Conservation (phyloP, 2,113 vertebrate species). For the Periophthalmus modestus region DNA sequence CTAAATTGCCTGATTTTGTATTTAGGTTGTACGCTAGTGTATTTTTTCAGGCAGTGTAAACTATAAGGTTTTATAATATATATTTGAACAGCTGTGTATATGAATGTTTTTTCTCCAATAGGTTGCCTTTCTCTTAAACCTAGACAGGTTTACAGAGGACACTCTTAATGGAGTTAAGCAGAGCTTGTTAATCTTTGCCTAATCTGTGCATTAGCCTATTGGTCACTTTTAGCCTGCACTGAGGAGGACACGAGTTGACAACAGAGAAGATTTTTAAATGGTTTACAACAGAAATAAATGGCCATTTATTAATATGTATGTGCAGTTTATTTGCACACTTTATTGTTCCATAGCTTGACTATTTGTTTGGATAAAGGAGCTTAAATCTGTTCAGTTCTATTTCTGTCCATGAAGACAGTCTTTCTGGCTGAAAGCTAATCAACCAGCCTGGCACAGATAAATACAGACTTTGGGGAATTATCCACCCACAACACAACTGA, state of each 20-base stretch:
- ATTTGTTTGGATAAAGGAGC: not conserved
- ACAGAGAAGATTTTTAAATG: not conserved
- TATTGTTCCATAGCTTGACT: not conserved
- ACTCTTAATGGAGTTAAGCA: conserved; percentile 55
- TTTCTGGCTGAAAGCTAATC: conserved; percentile 40
- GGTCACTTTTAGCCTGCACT: conserved; percentile 35
- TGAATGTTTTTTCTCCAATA: not conserved
- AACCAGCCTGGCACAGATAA: conserved; percentile 53
- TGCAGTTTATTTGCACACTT: not conserved
- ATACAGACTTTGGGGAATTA: conserved; percentile 65
- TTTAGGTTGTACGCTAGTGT: too few relatives aligned
- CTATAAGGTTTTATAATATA: not conserved
- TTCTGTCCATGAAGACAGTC: conserved; percentile 51
- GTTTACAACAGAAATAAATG: not conserved
- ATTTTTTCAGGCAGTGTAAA: not conserved
- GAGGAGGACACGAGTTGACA: not conserved
- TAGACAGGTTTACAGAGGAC: conserved; percentile 1
- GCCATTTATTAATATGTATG: not conserved
- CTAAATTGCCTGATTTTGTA: not conserved
- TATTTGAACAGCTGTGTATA: not conserved
- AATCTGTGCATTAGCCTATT: conserved; percentile 55
- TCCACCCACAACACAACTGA: conserved; percentile 58
- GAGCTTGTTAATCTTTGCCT: conserved; percentile 58
- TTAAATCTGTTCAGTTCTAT: conserved; percentile 31
- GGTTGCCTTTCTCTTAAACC: conserved; percentile 10